Conservation (phyloP, 1,140 invertebrate species). For the Phymastichus coffea region DNA sequence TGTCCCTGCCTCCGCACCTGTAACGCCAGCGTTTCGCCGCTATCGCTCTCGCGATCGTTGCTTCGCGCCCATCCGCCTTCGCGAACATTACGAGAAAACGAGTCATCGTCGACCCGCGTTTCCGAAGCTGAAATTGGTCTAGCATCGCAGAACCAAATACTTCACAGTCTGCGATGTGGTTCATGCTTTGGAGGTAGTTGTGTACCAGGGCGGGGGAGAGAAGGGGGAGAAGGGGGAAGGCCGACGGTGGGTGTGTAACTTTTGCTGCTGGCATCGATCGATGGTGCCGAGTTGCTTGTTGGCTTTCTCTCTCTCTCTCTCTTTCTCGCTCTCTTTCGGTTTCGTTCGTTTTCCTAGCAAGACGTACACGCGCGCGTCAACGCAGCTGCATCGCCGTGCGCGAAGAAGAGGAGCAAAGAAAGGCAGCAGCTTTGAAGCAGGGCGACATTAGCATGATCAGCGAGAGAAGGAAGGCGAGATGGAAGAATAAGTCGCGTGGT, state of each 20-base stretch:
- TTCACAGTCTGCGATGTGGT: background rate
- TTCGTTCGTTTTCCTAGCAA: background rate
- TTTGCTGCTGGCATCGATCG: slow-evolving; percentile 52
- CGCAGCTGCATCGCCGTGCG: too few relatives aligned
- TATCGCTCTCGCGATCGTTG: too few relatives aligned
- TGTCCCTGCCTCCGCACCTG: too few relatives aligned
- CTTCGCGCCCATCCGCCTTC: too few relatives aligned
- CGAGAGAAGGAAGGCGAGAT: background rate
- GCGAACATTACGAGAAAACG: too few relatives aligned
- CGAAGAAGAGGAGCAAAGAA: slow-evolving; percentile 23
- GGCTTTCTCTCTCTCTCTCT: background rate
- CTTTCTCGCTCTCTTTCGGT: background rate
- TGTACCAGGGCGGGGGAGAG: too few relatives aligned
- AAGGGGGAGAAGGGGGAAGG: background rate
- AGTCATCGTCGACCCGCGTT: too few relatives aligned
- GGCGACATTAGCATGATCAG: slow-evolving; percentile 5
- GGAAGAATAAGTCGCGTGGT: background rate
- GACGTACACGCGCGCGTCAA: too few relatives aligned
- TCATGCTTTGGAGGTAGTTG: too few relatives aligned
- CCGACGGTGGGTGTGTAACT: slow-evolving; percentile 42
- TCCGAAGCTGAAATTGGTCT: background rate
- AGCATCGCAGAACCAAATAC: background rate
- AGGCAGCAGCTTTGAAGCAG: slow-evolving; percentile 8
- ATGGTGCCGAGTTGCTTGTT: too few relatives aligned
- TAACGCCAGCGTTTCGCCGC: too few relatives aligned